phyloP scores from a whole-genome alignment of 2,113 vertebrate species.

The Xenopus borealis region DNA sequence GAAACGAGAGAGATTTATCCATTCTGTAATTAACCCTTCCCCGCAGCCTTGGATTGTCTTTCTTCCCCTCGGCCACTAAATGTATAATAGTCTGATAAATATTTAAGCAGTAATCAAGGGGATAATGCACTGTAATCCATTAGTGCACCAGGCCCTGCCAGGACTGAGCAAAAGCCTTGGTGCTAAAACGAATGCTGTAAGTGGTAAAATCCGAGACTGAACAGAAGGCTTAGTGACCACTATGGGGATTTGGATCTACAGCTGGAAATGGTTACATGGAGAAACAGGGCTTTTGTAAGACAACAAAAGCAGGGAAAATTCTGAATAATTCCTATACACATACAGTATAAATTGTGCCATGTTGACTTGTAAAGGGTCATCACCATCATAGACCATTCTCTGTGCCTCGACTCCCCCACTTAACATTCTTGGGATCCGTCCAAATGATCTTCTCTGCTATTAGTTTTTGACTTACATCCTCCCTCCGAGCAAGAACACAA shows the following conservation, averaged over 20 bases:
- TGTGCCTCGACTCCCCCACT: slow-evolving; percentile 10
- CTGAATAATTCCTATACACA: not conserved
- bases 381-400: not conserved
- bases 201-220: slow-evolving; percentile 62
- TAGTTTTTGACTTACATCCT: slow-evolving; percentile 37
- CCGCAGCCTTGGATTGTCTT: slow-evolving; percentile 51
- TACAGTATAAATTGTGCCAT: not conserved
- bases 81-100: slow-evolving; percentile 85
- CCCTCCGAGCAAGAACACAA: slow-evolving; percentile 1
- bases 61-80: slow-evolving; percentile 62
- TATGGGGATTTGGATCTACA: slow-evolving; percentile 42
- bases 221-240: slow-evolving; percentile 48
- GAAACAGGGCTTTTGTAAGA: too few relatives aligned
- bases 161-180: slow-evolving; percentile 15
- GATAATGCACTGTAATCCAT: slow-evolving; percentile 81
- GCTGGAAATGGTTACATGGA: not conserved
- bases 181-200: slow-evolving; percentile 62
- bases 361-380: slow-evolving; percentile 11
- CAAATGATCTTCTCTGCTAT: slow-evolving; percentile 37
- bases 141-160: slow-evolving; percentile 54
- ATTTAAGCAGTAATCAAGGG: slow-evolving; percentile 79
- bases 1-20: slow-evolving; percentile 60
- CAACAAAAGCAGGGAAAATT: not conserved
- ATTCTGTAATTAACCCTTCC: slow-evolving; percentile 77
- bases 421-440: slow-evolving; percentile 24